Conservation (phyloP, 2,797 vertebrate genomes). For the Agapornis canus region DNA sequence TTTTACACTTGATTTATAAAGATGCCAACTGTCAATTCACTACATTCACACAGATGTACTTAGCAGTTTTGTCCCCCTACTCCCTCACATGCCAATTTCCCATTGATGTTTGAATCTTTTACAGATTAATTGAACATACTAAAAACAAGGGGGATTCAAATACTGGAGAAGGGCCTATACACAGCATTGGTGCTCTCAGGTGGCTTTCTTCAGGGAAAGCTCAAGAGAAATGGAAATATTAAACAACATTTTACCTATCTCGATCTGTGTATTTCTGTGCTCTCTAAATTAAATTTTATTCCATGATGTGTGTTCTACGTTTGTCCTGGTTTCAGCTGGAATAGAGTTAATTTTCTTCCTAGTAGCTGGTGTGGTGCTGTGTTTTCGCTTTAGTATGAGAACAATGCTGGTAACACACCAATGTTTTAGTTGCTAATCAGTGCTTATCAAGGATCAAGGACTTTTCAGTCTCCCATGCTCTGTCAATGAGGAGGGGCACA, state of each 20-base stretch:
- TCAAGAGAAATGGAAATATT: background rate
- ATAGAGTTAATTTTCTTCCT: background rate
- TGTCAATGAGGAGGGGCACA: background rate
- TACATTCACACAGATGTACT: background rate
- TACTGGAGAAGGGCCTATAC: accelerated
- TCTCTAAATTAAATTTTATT: background rate
- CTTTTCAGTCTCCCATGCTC: background rate
- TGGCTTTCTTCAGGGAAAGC: background rate
- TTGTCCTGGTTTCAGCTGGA: background rate
- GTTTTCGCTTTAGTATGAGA: background rate
- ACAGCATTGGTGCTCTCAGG: background rate
- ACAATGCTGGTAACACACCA: background rate
- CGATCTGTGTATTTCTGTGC: background rate
- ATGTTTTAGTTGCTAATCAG: background rate
- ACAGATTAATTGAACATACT: background rate
- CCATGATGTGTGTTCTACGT: background rate
- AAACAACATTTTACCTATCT: background rate
- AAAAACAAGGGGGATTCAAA: background rate
- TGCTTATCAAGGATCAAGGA: background rate
- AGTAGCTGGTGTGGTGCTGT: background rate
- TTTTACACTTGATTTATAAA: background rate
- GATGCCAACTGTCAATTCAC: background rate
- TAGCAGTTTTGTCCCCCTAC: background rate
- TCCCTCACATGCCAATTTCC: background rate
- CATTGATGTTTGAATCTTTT: background rate